Base-by-base conservation (phyloP, 2,888 invertebrate genomes). In the Ectobius pallidus region DNA sequence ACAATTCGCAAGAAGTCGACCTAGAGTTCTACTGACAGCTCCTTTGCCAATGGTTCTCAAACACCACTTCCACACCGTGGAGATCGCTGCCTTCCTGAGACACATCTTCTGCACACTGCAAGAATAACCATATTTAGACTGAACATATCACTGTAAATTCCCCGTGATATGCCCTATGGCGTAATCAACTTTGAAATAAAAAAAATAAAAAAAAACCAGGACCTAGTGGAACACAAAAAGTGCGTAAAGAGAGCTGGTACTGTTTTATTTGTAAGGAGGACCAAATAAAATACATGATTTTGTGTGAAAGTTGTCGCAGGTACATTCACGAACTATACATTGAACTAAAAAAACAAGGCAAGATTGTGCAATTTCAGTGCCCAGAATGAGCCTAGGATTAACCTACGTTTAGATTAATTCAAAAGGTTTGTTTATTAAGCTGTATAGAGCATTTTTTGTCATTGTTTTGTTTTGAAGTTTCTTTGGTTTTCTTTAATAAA, bases 201-300 rank as follows among this genome's bases (percentile, higher is more conserved):
- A n/a, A n/a, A n/a, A n/a, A n/a, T n/a, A 7, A 34, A 6, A 34
- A 34, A 6, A 34, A 34, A 34, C 7, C 62, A 25, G 62, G 62
- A 62, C 27, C 62, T 32, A 62, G 30, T 62, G 63, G 63, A 4
- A 63, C 34, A 32, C 39, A 63, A 63, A 34, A 22, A 11, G 25
- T 34, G 16, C 42, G 16, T 1, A 63, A 63, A 0, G 34, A 11
- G 39, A 63, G 42, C 63, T 34, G 34, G 63, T 63, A 63, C 63
- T 63, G 63, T 39, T 63, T 58, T 58, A 27, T 58, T 58, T 27
- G 58, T 25, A 22, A 30, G 58, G 58, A 14, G 58, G 58, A 58
- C 25, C 3, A 14, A 58, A 58, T 58, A 14, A 20, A 22, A 58
- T 14, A 58, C 22, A 58, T 20, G 30, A 30, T 22, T 58, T 58